Base-by-base conservation (phyloP, 2,113 vertebrate genomes). In the Neotoma lepida region DNA sequence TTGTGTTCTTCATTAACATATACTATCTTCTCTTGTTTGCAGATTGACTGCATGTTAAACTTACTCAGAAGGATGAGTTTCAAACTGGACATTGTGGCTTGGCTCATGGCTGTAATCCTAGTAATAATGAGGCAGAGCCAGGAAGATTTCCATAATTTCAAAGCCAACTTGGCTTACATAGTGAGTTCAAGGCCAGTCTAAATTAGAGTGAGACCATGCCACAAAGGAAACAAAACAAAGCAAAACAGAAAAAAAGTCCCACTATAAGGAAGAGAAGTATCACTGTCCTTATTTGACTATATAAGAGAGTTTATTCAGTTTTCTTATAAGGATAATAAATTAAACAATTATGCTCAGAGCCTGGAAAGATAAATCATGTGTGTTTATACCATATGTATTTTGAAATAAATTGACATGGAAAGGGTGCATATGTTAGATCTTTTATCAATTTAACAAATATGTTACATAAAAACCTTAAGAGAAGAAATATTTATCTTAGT, bases 271-370 rank as follows among this genome's bases (percentile, higher is more conserved):
- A 33, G 5, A 77, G 76, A 93, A 89, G 76, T 15, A 46, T 39
- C 18, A 64, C 0, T 88, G 41, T 77, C 44, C 33, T 86, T 41
- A 73, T 92, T 46, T 76, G 18, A 86, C 54, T 91, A 35, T 46
- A 41, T 64, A n/a, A 95, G 46, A n/a, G 41, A 85, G n/a, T 90
- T 92, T 92, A 66, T 95, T 92, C 24, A 51, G 6, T 91, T 2
- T 88, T 80, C 22, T 63, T 35, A 61, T 54, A 56, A 26, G 13
- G 44, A 86, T 41, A 63, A 70, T 76, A 58, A 35, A 91, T 71
- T 58, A n/a, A 66, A 88, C 46, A 81, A 73, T 41, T 93, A 81
- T 15, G 6, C 22, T 58, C 35, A 81, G 51, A 51, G 51, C 12
- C 51, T 51, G 51, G 51, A 51, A 13, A 51, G 51, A 51, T 51